A percentile compares a stretch with the other conserved stretches of the same genome.
Conservation (phyloP, 2,113 vertebrate species). For the Stigmatopora nigra region DNA sequence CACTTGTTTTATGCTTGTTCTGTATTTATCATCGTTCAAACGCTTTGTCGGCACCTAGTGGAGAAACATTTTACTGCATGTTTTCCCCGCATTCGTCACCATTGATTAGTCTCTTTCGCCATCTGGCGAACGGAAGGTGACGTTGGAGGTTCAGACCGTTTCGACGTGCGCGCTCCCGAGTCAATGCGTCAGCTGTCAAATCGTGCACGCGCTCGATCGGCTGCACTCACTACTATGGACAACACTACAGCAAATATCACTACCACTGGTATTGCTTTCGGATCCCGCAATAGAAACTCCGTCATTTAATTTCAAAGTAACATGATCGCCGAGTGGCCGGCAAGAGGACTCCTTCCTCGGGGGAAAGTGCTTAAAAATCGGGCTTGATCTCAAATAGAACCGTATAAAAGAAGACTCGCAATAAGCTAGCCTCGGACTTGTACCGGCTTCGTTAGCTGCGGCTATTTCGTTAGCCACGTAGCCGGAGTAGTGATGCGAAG, state of each 20-base stretch:
- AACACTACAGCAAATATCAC: background rate
- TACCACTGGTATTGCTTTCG: background rate
- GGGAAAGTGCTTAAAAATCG: background rate
- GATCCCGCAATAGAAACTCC: background rate
- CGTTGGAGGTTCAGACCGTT: conserved; percentile 9
- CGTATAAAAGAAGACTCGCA: conserved; percentile 7
- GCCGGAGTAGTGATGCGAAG: conserved; percentile 24
- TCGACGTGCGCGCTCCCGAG: conserved; percentile 54
- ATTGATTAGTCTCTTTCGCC: conserved; percentile 33
- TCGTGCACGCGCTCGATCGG: conserved; percentile 11
- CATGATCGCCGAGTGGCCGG: background rate
- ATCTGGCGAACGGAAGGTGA: conserved; percentile 25
- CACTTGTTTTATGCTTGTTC: too few species aligned
- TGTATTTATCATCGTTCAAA: background rate
- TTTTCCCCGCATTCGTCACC: background rate
- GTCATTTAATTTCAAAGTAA: background rate
- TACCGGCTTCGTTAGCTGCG: conserved; percentile 46
- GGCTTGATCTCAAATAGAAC: background rate
- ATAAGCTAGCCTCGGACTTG: conserved; percentile 25
- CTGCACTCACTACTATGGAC: background rate
- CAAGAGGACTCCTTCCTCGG: background rate
- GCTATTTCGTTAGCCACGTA: conserved; percentile 37
- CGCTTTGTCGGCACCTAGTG: conserved; percentile 40
- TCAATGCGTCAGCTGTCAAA: conserved; percentile 45
- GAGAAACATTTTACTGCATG: background rate